Conservation (phyloP, 2,113 vertebrate genomes). For the Ginglymostoma cirratum region DNA sequence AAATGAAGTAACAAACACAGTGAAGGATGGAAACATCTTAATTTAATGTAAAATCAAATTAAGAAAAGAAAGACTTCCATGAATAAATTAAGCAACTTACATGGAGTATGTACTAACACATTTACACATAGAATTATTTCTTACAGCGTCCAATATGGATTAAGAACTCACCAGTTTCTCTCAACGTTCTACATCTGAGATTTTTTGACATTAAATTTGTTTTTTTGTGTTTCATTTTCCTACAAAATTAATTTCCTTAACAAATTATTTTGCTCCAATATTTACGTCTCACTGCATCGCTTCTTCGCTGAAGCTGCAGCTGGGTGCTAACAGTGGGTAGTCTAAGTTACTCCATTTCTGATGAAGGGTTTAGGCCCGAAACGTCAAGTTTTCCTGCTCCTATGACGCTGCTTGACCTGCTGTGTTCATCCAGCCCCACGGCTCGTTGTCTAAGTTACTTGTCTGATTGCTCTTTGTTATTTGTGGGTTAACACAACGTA, state of each 20-base stretch:
- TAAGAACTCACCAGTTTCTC: not conserved
- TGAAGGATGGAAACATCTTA: not conserved
- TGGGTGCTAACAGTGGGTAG: not conserved
- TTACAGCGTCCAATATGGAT: conserved; percentile 9
- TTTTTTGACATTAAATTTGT: not conserved
- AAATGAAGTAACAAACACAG: not conserved
- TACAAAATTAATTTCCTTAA: not conserved
- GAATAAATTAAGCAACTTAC: conserved; percentile 19
- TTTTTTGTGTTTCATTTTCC: not conserved
- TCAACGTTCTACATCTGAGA: not conserved
- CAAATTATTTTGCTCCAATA: not conserved
- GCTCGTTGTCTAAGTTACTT: too few relatives aligned
- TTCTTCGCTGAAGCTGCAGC: not conserved
- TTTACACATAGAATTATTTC: not conserved
- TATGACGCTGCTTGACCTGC: too few relatives aligned
- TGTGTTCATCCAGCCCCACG: too few relatives aligned
- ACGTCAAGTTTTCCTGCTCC: too few relatives aligned
- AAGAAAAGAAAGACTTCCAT: not conserved
- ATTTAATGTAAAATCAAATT: conserved; percentile 29
- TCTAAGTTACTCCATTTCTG: not conserved
- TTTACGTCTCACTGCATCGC: not conserved
- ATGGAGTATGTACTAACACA: not conserved
- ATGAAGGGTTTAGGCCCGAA: too few relatives aligned
- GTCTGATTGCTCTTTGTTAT: too few relatives aligned
- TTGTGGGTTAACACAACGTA: not conserved